phyloP scores from a whole-genome alignment of 1,140 invertebrate species.

The Drosophila repleta region DNA sequence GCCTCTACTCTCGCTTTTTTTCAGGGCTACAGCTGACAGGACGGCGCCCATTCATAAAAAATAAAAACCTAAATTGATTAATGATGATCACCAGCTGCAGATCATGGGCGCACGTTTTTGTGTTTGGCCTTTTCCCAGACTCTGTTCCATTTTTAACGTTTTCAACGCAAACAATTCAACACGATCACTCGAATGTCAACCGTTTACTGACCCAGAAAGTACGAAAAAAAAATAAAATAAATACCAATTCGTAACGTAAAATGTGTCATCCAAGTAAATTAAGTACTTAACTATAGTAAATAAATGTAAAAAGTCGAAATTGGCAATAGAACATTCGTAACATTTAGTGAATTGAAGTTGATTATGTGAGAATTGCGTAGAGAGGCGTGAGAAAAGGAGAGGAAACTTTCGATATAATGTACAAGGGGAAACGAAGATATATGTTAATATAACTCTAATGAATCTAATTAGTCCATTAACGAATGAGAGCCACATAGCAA shows the following conservation, averaged over 20 bases:
- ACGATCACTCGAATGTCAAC: conserved; percentile 23
- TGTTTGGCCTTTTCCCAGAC: conserved; percentile 18
- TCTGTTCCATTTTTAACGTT: conserved; percentile 11
- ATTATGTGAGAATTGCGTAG: too few species aligned
- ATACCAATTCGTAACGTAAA: not conserved
- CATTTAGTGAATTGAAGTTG: too few species aligned
- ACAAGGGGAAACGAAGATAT: too few species aligned
- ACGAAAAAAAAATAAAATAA: conserved; percentile 10
- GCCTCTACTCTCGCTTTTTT: not conserved
- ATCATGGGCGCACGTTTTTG: conserved; percentile 38
- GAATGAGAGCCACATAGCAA: too few species aligned
- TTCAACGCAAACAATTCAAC: conserved; percentile 22
- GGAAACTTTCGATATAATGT: too few species aligned
- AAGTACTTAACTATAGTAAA: too few species aligned
- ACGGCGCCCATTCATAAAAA: conserved; percentile 29
- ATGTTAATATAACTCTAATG: too few species aligned
- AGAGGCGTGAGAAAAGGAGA: too few species aligned
- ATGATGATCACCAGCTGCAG: conserved; percentile 37
- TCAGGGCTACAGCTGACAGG: conserved; percentile 19
- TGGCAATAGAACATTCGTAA: too few species aligned
- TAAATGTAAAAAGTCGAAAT: too few species aligned
- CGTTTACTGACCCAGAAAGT: conserved; percentile 18
- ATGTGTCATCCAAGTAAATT: too few species aligned
- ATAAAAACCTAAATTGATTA: conserved; percentile 23
- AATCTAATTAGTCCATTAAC: too few species aligned